Evolutionary conservation across 1,140 invertebrate genomes (phyloP).

Genomic region (Caenorhabditis briggsae): DNA sequence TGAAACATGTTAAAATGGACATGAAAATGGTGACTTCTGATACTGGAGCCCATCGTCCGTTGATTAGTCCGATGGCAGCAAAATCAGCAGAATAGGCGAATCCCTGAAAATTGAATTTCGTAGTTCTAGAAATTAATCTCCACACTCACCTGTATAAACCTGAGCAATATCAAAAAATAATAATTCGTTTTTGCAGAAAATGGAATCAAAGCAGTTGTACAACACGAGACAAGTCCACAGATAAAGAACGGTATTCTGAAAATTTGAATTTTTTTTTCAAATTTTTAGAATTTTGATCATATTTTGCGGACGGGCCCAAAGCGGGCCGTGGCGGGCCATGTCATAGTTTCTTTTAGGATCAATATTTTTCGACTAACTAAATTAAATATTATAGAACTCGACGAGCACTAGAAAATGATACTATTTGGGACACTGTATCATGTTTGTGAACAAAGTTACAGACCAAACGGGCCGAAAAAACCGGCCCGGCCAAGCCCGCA

Average conservation of each 20-base stretch:
- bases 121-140: not conserved
- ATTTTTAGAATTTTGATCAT: too few species aligned
- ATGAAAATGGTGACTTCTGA: conserved; percentile 44
- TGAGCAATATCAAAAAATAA: not conserved
- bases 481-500: too few species aligned
- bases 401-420: too few species aligned
- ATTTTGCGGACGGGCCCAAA: too few species aligned
- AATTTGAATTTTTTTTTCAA: not conserved
- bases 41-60: conserved; percentile 55
- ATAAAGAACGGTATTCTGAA: conserved; percentile 51
- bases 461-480: too few species aligned
- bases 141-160: conserved; percentile 47
- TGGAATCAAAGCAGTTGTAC: conserved; percentile 15
- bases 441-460: too few species aligned
- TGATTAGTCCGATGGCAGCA: conserved; percentile 54
- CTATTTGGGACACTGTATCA: too few species aligned
- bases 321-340: too few species aligned
- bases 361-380: too few species aligned
- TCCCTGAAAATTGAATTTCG: conserved; percentile 5
- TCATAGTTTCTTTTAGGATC: too few species aligned
- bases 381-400: too few species aligned
- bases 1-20: conserved; percentile 41
- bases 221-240: conserved; percentile 6
- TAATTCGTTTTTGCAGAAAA: conserved; percentile 4
- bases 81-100: conserved; percentile 57